Base-by-base conservation (phyloP, 2,113 vertebrate species). In the Psilopsiagon aurifrons region DNA sequence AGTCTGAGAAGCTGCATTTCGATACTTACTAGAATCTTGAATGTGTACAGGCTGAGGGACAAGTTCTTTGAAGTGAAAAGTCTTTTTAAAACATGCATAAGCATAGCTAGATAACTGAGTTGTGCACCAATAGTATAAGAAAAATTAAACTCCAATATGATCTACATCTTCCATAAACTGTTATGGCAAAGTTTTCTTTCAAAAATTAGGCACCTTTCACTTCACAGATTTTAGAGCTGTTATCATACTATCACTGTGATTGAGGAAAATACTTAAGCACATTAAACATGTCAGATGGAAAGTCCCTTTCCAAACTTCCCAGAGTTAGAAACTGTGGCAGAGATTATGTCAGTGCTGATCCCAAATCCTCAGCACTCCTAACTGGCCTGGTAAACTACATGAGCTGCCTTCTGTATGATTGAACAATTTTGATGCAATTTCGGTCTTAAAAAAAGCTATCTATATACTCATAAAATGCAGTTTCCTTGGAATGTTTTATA, bases 221-320 rank as follows among this genome's bases (percentile, higher is more conserved):
- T 39, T 75, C 12, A 63, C 4, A 68, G 41, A 25, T 76, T 64
- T 70, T 37, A 54, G 6, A 35, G 39, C 33, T 86, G 13, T 28
- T n/a, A 22, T 43, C 23, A 17, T 10, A 7, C 9, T 24, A 52
- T 0, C 57, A 22, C 8, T 22, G 35, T 7, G 62, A 57, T 0
- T 13, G 17, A 73, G 13, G 5, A 79, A 76, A 81, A 68, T 28
- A 11, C 6, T 55, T 11, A 9, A 63, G 37, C 17, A 70, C 15
- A 27, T 33, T 35, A 16, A 17, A 37, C 2, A 3, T 28, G 10
- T 25, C 3, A 2, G 28, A n/a, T 20, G 10, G 44, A 41, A 86
- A 64, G 18, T 37, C 25, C 14, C 10, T 80, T 25, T 41, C 23
- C 22, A 59, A 2, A 2, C 5, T 2, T 5, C 25, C 4, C 23